Evolutionary conservation across 2,888 invertebrate genomes (phyloP).

Genomic region (Watsonalla cultraria): DNA sequence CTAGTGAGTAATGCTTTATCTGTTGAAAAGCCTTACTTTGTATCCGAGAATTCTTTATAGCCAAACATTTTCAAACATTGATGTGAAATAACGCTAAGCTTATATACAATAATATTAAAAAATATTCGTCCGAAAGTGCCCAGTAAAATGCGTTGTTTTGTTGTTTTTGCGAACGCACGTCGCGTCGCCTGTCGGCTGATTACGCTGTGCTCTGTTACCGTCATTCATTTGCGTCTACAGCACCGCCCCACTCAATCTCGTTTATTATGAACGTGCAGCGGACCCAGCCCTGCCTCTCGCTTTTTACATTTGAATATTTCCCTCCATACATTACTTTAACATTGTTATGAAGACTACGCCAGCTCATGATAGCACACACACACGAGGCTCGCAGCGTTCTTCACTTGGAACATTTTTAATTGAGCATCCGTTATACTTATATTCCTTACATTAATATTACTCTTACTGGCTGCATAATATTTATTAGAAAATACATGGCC

Average conservation of each 20-base stretch:
- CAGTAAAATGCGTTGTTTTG: constrained; percentile 53
- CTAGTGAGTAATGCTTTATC: no score
- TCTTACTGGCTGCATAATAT: not conserved
- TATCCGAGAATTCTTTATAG: not conserved
- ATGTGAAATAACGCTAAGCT: no score
- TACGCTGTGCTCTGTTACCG: constrained; percentile 61
- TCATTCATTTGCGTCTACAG: constrained; percentile 69
- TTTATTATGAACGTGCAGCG: constrained; percentile 71
- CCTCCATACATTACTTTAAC: constrained; percentile 53
- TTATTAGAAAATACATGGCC: no score
- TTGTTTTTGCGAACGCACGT: constrained; percentile 63
- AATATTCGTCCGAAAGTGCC: constrained; percentile 38
- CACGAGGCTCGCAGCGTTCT: constrained; percentile 22
- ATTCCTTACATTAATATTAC: not conserved
- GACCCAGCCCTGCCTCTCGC: constrained; percentile 46
- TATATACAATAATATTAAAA: constrained; percentile 17
- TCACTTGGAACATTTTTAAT: constrained; percentile 25
- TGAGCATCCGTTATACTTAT: constrained; percentile 19
- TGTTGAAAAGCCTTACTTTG: no score
- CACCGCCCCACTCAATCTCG: constrained; percentile 71
- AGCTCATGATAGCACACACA: constrained; percentile 30
- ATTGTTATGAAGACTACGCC: constrained; percentile 44
- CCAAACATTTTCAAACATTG: no score
- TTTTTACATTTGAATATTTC: constrained; percentile 66
- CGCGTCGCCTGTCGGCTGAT: constrained; percentile 66